Evolutionary conservation across 2,113 vertebrate species (phyloP).

Genomic region (Gnathonemus longibarbis): DNA sequence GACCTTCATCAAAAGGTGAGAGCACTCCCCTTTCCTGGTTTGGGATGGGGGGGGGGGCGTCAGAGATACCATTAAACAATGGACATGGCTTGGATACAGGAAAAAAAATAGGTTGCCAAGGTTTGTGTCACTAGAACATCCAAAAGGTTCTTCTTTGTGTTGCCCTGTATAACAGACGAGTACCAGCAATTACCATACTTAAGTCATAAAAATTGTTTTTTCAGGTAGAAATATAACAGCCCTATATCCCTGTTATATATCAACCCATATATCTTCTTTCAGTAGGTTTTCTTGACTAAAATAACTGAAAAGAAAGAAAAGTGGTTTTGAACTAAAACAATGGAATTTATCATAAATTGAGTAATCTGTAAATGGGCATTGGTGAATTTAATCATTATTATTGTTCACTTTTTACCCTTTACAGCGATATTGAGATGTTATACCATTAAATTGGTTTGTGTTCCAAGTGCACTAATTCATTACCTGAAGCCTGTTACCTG

Average conservation of each 20-base stretch:
- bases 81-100: background rate
- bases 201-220: background rate
- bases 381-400: background rate
- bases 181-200: background rate
- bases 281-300: background rate
- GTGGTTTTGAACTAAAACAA: background rate
- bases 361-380: background rate
- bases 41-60: background rate
- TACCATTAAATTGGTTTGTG: background rate
- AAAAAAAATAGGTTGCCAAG: background rate
- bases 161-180: background rate
- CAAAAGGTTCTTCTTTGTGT: background rate
- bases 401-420: background rate
- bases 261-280: background rate
- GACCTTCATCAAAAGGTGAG: conserved; percentile 64
- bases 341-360: background rate
- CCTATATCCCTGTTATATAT: background rate
- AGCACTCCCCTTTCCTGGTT: background rate
- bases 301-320: background rate
- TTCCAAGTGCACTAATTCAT: background rate
- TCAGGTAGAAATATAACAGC: background rate
- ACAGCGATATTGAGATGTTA: background rate
- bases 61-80: background rate
- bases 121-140: background rate
- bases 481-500: background rate